phyloP scores from a whole-genome alignment of 2,888 invertebrate species.

The Mesorhabditis sp. region DNA sequence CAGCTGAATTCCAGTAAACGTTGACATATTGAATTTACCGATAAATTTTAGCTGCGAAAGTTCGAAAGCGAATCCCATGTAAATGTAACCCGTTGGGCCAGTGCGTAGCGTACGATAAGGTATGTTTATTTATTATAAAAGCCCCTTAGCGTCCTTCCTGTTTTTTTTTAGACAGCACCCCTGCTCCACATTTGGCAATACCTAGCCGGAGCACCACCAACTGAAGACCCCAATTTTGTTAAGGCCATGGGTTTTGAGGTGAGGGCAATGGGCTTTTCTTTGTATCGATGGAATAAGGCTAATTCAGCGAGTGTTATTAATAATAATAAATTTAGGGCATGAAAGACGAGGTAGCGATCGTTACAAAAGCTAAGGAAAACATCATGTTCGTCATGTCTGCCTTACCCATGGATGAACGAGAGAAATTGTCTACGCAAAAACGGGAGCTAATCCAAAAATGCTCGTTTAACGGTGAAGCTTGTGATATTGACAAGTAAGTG shows the following conservation, averaged over 20 bases:
- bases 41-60: not conserved
- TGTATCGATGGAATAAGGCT: not conserved
- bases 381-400: constrained; percentile 56
- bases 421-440: constrained; percentile 48
- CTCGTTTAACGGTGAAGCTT: constrained; percentile 55
- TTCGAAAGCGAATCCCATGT: not conserved
- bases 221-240: constrained; percentile 48
- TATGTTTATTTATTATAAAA: not conserved
- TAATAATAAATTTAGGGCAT: constrained; percentile 38
- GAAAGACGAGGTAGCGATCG: constrained; percentile 57
- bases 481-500: constrained; percentile 53
- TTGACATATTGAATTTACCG: not conserved
- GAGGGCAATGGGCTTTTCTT: not conserved
- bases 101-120: not conserved
- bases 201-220: constrained; percentile 35
- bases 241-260: constrained; percentile 56
- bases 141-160: not conserved
- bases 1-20: not conserved
- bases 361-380: constrained; percentile 57
- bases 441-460: constrained; percentile 56
- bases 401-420: constrained; percentile 43
- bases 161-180: constrained; percentile 14
- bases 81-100: constrained; percentile 1
- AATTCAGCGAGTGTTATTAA: not conserved
- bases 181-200: constrained; percentile 47